Base-by-base conservation (phyloP, 2,113 vertebrate genomes). In the Nothoprocta perdicaria region DNA sequence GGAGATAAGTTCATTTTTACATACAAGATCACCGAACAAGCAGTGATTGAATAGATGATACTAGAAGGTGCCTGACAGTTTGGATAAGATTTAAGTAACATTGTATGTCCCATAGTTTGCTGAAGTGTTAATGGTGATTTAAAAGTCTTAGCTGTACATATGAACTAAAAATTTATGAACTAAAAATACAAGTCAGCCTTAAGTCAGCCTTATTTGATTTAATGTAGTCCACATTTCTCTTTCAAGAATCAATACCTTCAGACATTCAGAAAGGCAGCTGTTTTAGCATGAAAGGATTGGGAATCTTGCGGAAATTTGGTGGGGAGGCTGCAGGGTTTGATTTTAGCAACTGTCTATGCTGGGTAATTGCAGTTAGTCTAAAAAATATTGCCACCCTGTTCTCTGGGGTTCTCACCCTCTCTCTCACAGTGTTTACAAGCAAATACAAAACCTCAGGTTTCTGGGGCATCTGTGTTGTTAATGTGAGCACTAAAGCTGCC, bases 1-100 rank as follows among this genome's bases (percentile, higher is more conserved):
- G 60, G 66, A 86, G 27, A 66, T n/a, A 24, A 29, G 31, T 89
- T 89, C 17, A 33, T 69, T 89, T 94, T 85, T 71, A 80, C 33
- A 11, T 50, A 17, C 60, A 85, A 55, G 75, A 89, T 90, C 72
- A 71, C 50, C 80, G 92, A 91, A 80, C 58, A 73, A 79, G 67
- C 67, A 77, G 81, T 66, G 71, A 77, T 75, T 84, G 75, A 87
- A 77, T 80, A 74, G 71, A 35, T 82, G 69, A 81, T 90, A 66
- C 18, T 33, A 77, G 68, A 74, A 82, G 58, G n/a, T 74, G 48
- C 41, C 41, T 71, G 50, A 60, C 50, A 89, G 68, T 40, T 74
- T 88, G 80, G 50, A 43, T 60, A 79, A 77, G 16, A 73, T 82
- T 84, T 79, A 82, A 86, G 71, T 62, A 88, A 72, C 21, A 1